phyloP scores from a whole-genome alignment of 2,888 invertebrate species.

The Cantharis flavilabris region DNA sequence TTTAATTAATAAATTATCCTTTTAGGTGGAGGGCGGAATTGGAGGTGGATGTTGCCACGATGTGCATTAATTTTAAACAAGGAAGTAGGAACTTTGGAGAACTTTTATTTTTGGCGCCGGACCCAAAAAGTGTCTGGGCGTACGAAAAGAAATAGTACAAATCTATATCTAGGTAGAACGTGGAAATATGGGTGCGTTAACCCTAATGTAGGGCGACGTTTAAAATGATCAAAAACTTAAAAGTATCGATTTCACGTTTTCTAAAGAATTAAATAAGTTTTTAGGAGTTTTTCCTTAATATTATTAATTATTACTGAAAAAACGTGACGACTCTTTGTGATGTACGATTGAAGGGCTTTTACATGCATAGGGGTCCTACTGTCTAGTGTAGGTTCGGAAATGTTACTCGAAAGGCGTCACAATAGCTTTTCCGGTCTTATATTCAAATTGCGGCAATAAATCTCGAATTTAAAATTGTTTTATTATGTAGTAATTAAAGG shows the following conservation, averaged over 20 bases:
- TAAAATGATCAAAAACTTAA: not conserved
- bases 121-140: slow-evolving; percentile 19
- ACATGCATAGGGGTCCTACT: too few relatives aligned
- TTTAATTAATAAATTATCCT: not conserved
- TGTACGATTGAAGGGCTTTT: too few relatives aligned
- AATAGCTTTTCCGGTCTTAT: too few relatives aligned
- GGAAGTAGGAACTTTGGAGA: not conserved
- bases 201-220: not conserved
- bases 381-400: too few relatives aligned
- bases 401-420: too few relatives aligned
- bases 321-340: too few relatives aligned
- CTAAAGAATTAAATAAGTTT: not conserved
- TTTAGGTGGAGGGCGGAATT: not conserved
- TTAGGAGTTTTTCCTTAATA: not conserved
- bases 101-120: slow-evolving; percentile 23
- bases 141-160: slow-evolving; percentile 16
- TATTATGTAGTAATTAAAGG: too few relatives aligned
- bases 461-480: too few relatives aligned
- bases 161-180: slow-evolving; percentile 27
- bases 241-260: not conserved
- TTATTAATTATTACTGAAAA: too few relatives aligned
- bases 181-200: not conserved
- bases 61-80: slow-evolving; percentile 3
- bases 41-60: not conserved
- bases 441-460: too few relatives aligned